Evolutionary conservation across 2,797 vertebrate genomes (phyloP).

Genomic region (Linurgus olivaceus): DNA sequence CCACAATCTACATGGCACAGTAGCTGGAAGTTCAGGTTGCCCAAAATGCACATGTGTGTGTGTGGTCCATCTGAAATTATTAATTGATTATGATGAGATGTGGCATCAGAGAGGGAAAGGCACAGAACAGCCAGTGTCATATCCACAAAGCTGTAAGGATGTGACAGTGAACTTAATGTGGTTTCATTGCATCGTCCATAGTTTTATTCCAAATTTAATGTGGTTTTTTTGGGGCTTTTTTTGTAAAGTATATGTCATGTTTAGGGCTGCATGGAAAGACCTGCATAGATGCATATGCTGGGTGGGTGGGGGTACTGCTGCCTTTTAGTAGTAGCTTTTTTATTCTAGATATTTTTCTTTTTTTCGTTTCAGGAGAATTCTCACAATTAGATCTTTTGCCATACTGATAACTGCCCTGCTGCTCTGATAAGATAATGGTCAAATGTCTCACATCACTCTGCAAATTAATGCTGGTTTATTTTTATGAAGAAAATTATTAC

Average conservation of each 20-base stretch:
- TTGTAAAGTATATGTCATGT: not conserved
- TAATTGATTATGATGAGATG: not conserved
- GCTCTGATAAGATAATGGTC: not conserved
- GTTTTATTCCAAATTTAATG: not conserved
- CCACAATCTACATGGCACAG: not conserved
- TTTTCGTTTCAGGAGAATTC: not conserved
- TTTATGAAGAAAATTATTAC: not conserved
- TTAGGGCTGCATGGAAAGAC: not conserved
- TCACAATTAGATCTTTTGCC: not conserved
- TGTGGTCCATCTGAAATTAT: not conserved
- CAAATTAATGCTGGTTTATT: not conserved
- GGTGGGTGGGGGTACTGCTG: not conserved
- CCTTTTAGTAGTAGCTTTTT: not conserved
- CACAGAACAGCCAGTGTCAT: not conserved
- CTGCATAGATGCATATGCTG: not conserved
- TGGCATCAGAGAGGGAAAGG: not conserved
- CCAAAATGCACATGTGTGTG: accelerated
- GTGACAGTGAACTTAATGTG: not conserved
- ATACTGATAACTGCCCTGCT: not conserved
- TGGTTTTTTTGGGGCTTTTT: not conserved
- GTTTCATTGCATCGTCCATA: not conserved
- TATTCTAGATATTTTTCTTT: not conserved
- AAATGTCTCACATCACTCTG: not conserved
- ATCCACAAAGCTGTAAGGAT: not conserved
- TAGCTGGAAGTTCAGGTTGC: not conserved